A percentile compares a stretch with the other conserved stretches of the same genome.
phyloP scores from a whole-genome alignment of 2,113 vertebrate genomes.

The Muntiacus muntjak region DNA sequence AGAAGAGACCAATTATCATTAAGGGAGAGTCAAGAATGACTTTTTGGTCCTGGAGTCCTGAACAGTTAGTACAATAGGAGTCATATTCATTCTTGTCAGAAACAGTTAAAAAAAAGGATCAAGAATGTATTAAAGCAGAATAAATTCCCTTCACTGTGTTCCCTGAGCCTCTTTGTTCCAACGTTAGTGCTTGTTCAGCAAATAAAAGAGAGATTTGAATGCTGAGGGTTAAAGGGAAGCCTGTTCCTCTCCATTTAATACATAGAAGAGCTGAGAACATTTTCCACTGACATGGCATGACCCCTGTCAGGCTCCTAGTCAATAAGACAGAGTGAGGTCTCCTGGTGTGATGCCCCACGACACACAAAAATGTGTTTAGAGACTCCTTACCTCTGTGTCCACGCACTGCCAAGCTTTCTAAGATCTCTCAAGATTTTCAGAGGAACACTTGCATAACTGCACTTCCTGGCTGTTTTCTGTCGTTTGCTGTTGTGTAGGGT shows the following conservation, averaged over 20 bases:
- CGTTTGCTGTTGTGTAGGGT: background rate
- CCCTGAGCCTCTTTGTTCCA: background rate
- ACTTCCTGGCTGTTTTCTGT: background rate
- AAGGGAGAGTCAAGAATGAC: background rate
- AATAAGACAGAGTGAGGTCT: background rate
- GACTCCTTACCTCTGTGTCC: background rate
- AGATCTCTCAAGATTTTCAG: background rate
- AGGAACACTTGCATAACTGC: background rate
- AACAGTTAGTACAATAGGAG: background rate
- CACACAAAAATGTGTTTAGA: background rate
- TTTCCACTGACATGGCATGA: background rate
- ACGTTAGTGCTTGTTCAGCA: background rate
- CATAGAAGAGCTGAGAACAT: background rate
- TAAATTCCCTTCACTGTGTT: background rate
- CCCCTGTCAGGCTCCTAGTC: background rate
- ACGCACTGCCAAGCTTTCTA: background rate
- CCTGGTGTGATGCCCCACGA: background rate
- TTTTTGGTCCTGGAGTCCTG: background rate
- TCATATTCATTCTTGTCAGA: background rate
- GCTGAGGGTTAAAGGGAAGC: background rate
- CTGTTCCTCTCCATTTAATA: background rate
- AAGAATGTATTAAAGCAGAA: background rate
- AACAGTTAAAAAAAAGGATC: background rate
- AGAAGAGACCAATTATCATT: background rate
- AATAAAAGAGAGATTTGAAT: background rate